Evolutionary conservation across 2,888 invertebrate species (phyloP), one percentile per base, ranked within the genome.

Genomic region (Cheiracanthium punctorium): DNA sequence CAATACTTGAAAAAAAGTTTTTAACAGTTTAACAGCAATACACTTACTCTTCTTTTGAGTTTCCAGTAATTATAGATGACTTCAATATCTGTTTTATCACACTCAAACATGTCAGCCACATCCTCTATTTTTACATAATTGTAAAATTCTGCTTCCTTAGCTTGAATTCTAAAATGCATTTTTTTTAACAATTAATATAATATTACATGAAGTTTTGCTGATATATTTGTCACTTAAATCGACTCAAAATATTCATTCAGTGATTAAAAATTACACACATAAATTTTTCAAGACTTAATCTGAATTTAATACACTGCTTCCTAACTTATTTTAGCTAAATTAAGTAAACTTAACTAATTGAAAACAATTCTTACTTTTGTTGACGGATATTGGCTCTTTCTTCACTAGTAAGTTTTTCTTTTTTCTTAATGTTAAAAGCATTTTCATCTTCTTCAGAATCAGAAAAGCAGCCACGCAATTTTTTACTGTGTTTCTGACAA

Each of bases 1-100:
- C n/a, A n/a, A n/a, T n/a, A n/a, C n/a, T n/a, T n/a, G n/a, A n/a
- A n/a, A n/a, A n/a, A n/a, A n/a, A n/a, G n/a, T n/a, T n/a, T n/a
- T n/a, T n/a, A n/a, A n/a, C n/a, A n/a, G n/a, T n/a, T n/a, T 37
- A 37, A 37, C 10, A 37, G 10, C 10, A 37, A 74, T 70, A 37
- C n/a, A 71, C 29, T 77, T 90, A 93, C 93, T 91, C 91, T 92
- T 91, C 99, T 94, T 92, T 98, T 98, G 87, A 98, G 92, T 92
- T 97, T 98, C 99, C 99, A 99, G 92, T 97, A 99, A 91, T 97
- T 96, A 91, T 96, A 98, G 90, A 98, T 96, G 90, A 95, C 95
- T 90, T 95, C 94, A 87, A 98, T 94, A 77, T 96, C 95, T 90
- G 97, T 97, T 90, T 94, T 94, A 91, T 97, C 96, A 67, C 96